A percentile compares a stretch with the other conserved stretches of the same genome.
Evolutionary conservation across 2,888 invertebrate genomes (phyloP).

Genomic region (Clostera curtula): DNA sequence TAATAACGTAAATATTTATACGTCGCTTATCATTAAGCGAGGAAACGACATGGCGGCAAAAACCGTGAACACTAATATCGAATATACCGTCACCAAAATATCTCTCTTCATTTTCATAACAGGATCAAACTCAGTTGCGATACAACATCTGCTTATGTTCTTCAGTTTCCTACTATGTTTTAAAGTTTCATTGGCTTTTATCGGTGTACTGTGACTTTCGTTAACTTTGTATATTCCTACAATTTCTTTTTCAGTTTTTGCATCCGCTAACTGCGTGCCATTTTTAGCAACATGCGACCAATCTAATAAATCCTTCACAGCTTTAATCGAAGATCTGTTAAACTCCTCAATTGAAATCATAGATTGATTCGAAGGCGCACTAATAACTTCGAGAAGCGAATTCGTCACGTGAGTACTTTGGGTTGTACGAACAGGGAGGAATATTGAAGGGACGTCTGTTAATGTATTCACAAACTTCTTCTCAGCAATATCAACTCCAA

Average conservation of each 20-base stretch:
- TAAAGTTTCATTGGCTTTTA: no score
- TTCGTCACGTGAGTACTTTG: conserved; percentile 30
- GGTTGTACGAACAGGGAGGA: conserved; percentile 25
- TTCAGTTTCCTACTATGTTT: no score
- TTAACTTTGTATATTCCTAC: conserved; percentile 7
- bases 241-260: conserved; percentile 10
- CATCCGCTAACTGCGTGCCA: conserved; percentile 7
- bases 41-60: conserved; percentile 62
- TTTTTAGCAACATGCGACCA: conserved; percentile 15
- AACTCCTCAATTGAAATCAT: conserved; percentile 29
- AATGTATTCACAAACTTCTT: conserved; percentile 28
- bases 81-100: conserved; percentile 58
- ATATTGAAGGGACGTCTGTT: conserved; percentile 39
- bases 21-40: conserved; percentile 36
- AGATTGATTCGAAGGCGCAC: conserved; percentile 34
- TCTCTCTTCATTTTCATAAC: conserved; percentile 55
- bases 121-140: conserved; percentile 31
- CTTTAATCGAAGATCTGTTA: conserved; percentile 16
- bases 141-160: conserved; percentile 11
- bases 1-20: no score
- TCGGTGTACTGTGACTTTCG: no score
- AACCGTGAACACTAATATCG: conserved; percentile 56
- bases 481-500: conserved; percentile 27
- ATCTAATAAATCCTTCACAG: conserved; percentile 19
- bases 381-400: conserved; percentile 30